Conservation (phyloP, 1,140 invertebrate genomes). For the Drosophila miranda region DNA sequence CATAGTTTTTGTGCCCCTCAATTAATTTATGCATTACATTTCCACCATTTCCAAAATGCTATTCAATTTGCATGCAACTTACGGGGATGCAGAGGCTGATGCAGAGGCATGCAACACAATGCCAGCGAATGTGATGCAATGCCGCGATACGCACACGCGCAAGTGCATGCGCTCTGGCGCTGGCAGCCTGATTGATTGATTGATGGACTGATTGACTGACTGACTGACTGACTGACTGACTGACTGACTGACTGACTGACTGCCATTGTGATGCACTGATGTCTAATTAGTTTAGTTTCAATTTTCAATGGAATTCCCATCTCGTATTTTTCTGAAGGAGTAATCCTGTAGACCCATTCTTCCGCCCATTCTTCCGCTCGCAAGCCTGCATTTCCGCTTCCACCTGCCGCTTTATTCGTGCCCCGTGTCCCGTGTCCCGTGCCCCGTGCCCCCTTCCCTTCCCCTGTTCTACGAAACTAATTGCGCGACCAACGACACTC, state of each 20-base stretch:
- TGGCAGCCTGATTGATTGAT: slow-evolving; percentile 43
- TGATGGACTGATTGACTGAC: slow-evolving; percentile 25
- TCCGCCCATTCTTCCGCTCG: too few relatives aligned
- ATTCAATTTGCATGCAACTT: slow-evolving; percentile 65
- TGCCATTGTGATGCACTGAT: slow-evolving; percentile 16
- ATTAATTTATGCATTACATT: slow-evolving; percentile 80
- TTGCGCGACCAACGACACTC: slow-evolving; percentile 68
- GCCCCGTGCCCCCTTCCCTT: neutral
- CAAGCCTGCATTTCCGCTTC: slow-evolving; percentile 14
- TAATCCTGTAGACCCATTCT: neutral
- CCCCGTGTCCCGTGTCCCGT: neutral
- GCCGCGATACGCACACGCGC: too few relatives aligned
- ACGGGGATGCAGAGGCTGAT: slow-evolving; percentile 7
- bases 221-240: slow-evolving; percentile 19
- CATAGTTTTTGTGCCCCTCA: slow-evolving; percentile 60
- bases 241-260: slow-evolving; percentile 2
- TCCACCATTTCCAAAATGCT: slow-evolving; percentile 34
- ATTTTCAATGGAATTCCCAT: neutral
- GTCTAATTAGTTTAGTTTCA: slow-evolving; percentile 48
- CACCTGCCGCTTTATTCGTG: too few relatives aligned
- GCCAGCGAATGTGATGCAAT: slow-evolving; percentile 4
- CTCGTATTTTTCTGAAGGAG: neutral
- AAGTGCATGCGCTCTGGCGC: slow-evolving; percentile 15
- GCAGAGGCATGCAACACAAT: neutral
- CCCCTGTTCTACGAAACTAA: slow-evolving; percentile 34